Evolutionary conservation across 2,113 vertebrate species (phyloP).

Genomic region (Platysteira castanea): DNA sequence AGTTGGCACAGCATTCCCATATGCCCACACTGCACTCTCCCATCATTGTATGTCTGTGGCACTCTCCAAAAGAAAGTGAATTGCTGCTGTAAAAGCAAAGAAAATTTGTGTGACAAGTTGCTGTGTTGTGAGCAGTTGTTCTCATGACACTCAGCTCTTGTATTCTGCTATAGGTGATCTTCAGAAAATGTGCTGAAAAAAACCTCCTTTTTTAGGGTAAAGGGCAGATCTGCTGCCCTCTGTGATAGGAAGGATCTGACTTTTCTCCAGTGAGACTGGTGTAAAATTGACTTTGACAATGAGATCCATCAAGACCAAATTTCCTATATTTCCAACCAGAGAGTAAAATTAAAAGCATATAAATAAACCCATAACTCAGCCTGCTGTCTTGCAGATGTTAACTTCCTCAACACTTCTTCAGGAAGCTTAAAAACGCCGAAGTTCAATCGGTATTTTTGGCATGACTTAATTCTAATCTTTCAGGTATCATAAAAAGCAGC

Average conservation of each 20-base stretch:
- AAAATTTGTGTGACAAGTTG: neutral
- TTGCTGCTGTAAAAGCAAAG: neutral
- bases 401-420: neutral
- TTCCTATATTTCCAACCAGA: neutral
- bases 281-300: neutral
- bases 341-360: neutral
- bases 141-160: neutral
- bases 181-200: neutral
- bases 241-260: neutral
- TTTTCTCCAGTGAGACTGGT: neutral
- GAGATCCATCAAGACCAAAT: neutral
- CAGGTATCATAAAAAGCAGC: neutral
- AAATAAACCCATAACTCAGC: neutral
- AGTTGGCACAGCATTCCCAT: neutral
- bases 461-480: neutral
- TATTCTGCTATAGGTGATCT: neutral
- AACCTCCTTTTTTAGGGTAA: neutral
- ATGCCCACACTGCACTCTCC: fast-evolving
- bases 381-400: neutral
- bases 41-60: neutral
- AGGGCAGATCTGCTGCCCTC: neutral
- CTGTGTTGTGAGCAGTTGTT: neutral
- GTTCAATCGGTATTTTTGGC: neutral
- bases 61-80: neutral
- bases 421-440: neutral